phyloP scores from a whole-genome alignment of 2,797 vertebrate genomes.

The Fistularia commersonii region DNA sequence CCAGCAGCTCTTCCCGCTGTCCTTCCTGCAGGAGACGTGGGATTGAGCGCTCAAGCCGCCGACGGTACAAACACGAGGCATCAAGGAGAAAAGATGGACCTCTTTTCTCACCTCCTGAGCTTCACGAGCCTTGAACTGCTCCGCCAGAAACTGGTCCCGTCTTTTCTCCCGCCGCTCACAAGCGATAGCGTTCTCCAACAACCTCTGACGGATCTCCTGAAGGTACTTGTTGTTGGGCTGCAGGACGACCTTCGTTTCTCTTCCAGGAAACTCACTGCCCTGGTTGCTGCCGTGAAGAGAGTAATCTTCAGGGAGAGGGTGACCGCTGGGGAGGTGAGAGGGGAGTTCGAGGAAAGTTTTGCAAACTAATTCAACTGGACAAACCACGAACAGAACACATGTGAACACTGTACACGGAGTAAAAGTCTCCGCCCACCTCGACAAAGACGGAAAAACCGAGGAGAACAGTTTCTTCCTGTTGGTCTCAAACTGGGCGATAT shows the following conservation, averaged over 20 bases:
- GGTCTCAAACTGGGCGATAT: slow-evolving; percentile 85
- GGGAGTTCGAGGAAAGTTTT: neutral
- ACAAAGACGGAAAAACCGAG: slow-evolving; percentile 28
- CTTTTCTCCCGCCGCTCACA: slow-evolving; percentile 84
- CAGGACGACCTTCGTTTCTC: slow-evolving; percentile 59
- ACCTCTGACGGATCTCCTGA: slow-evolving; percentile 80
- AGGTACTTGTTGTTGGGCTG: slow-evolving; percentile 84
- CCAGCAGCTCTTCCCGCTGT: slow-evolving; percentile 82
- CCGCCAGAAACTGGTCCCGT: slow-evolving; percentile 75
- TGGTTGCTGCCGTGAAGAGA: slow-evolving; percentile 4
- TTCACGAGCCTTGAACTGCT: slow-evolving; percentile 82
- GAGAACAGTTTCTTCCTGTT: slow-evolving; percentile 65
- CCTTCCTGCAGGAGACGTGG: slow-evolving; percentile 70
- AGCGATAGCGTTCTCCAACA: slow-evolving; percentile 76
- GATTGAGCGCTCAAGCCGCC: neutral
- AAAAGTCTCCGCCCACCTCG: slow-evolving; percentile 44
- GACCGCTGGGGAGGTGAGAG: slow-evolving; percentile 30
- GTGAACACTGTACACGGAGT: neutral
- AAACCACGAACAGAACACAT: too few relatives aligned
- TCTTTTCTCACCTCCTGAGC: slow-evolving; percentile 78
- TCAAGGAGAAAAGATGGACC: too few relatives aligned
- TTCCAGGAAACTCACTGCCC: slow-evolving; percentile 6
- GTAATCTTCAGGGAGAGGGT: slow-evolving; percentile 3
- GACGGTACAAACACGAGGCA: neutral
- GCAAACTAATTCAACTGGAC: too few relatives aligned